Base-by-base conservation (phyloP, 2,888 invertebrate genomes). In the Petrolisthes cinctipes region DNA sequence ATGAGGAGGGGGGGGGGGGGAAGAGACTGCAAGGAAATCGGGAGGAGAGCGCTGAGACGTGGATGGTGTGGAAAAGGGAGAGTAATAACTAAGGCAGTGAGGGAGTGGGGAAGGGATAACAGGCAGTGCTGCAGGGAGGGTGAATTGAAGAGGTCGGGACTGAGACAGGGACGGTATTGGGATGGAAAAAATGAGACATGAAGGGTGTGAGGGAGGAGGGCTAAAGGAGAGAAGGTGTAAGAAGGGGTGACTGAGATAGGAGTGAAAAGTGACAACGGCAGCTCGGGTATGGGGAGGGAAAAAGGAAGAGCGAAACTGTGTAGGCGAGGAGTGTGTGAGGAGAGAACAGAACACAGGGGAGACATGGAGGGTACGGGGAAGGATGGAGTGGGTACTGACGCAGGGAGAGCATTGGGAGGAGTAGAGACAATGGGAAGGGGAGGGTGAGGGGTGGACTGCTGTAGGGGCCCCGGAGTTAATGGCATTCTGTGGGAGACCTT, bases 291-390 rank as follows among this genome's bases (percentile, higher is more conserved):
- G 23, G 23, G 53, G 54, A 78, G 53, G 53, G 53, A n/a, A 14
- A 53, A 14, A 78, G 9, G 53, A 56, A 56, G 56, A 79, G 79
- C 20, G 17, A n/a, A 51, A 79, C 79, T 54, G 20, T n/a, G 54
- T 54, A 79, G 79, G 54, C 9, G 56, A 51, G 79, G n/a, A 56
- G 4, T 20, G 9, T 53, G 56, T 17, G n/a, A 54, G n/a, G 56
- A 20, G 80, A 57, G 56, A 79, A 14, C 20, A 23, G 61, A 7
- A 57, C 6, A 56, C 4, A 23, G 23, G 57, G 56, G 20, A 20
- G 23, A 54, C 5, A 80, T n/a, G 80, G 80, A 9, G 20, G 79
- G 54, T n/a, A 20, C n/a, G 80, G 80, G 80, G 80, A 23, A 57
- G 80, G 37, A 57, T 11, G 37, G 57, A 61, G 57, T 54, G 79